Evolutionary conservation across 2,797 vertebrate species (phyloP), one percentile per base, ranked within the genome.

Genomic region (Tauraco hartlaubi): DNA sequence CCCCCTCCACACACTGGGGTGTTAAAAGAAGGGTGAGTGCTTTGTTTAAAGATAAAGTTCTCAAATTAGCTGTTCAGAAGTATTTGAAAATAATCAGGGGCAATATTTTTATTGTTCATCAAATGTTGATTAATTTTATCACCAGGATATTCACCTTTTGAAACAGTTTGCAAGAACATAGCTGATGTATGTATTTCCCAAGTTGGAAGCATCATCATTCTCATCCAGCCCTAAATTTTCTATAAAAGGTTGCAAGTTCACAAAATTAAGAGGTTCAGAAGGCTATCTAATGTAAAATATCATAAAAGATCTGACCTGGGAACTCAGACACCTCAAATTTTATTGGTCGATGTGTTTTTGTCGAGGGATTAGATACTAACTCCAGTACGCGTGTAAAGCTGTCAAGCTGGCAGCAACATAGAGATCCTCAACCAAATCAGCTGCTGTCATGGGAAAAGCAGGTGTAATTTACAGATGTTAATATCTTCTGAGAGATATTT

Each of bases 401-500:
- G 52, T 85, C 35, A 16, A 15, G 16, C 52, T 68, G 31, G 49
- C 58, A 80, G 79, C 0, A 0, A 43, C 6, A 4, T 5, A 1
- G 20, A 75, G 23, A 74, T 58, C 64, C 33, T 85, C 56, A 51
- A 28, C 13, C 43, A 51, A 31, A 83, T 69, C 41, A 43, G 26
- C 44, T 63, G 64, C 61, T 66, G 35, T 49, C 80, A 26, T 52
- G 55, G 49, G 64, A 58, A 33, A 54, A 91, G 23, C 21, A 89
- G 68, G 28, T n/a, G 9, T 15, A 67, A 52, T 64, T 91, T 82
- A 49, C 72, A 76, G 67, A 51, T 31, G 37, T 43, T 74, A 74
- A 82, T 54, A 48, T 68, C 35, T 89, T 91, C 75, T 33, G 22
- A 17, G 46, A 80, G 72, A n/a, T 71, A 67, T 82, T 91, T 12